Base-by-base conservation (phyloP, 2,888 invertebrate species). In the Melanostoma mellinum region DNA sequence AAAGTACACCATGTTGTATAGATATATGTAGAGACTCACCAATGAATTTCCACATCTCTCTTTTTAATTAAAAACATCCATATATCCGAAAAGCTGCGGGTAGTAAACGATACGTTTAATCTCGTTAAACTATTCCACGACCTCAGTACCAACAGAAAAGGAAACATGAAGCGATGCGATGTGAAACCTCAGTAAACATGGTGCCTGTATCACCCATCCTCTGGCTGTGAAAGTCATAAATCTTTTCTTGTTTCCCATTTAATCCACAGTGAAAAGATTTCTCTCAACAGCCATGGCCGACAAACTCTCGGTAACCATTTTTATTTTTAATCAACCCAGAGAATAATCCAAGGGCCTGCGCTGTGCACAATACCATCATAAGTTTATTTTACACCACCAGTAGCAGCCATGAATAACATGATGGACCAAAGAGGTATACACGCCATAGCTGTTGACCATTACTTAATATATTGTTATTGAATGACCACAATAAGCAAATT, bases 191-290 rank as follows among this genome's bases (percentile, higher is more conserved):
- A 79, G 71, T 84, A 69, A 84, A 69, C 50, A 52, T 44, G 68
- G 40, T 73, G 68, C 63, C 50, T 52, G 73, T 33, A 73, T 72
- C 60, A 20, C 61, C 42, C 44, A 9, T 65, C 56, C 72, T 44
- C 52, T 6, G 56, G 56, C 73, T 50, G 50, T 48, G 58, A 36
- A n/a, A 36, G 40, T 38, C 67, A 75, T 84, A 84, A 78, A 79
- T 84, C 79, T 74, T 79, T 9, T 30, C 79, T 79, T 65, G 74
- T 84, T 84, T 84, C 71, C 40, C 79, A 69, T 56, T 84, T 71
- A 50, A 72, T 72, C 58, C 73, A 53, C 61, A 74, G 20, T 63
- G 50, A 2, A 36, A 44, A 36, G 6, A 69, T 60, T 35, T 44
- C 38, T 20, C 42, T 44, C 30, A 50, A 48, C 50, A 50, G 52